Percentiles rank a stretch among this genome's conserved stretches.
phyloP scores from a whole-genome alignment of 2,797 vertebrate genomes.

The Pseudopleuronectes americanus region DNA sequence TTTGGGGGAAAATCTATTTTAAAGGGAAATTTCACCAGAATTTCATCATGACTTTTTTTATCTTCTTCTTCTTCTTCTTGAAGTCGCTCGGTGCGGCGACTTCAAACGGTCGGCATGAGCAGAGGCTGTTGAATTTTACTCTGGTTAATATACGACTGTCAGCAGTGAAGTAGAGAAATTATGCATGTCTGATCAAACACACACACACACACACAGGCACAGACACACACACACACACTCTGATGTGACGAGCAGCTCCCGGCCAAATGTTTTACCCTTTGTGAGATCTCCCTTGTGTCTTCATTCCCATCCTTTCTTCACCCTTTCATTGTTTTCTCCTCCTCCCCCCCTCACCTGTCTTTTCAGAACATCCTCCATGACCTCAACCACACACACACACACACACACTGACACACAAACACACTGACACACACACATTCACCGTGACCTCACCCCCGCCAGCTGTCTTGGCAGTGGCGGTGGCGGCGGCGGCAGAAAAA shows the following conservation, averaged over 20 bases:
- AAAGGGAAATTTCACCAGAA: constrained; percentile 70
- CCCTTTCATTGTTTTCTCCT: neutral
- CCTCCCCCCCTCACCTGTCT: no score
- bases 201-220: constrained; percentile 20
- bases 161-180: constrained; percentile 67
- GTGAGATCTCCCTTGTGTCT: neutral
- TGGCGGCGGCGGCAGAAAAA: no score
- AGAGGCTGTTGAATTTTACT: constrained; percentile 71
- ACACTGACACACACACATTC: neutral
- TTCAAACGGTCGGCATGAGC: constrained; percentile 70
- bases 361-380: no score
- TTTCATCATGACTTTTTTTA: constrained; percentile 68
- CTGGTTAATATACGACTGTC: constrained; percentile 64
- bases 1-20: constrained; percentile 46
- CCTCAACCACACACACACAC: no score
- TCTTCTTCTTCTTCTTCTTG: constrained; percentile 24
- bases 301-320: neutral
- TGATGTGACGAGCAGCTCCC: constrained; percentile 59
- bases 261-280: constrained; percentile 45
- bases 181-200: constrained; percentile 75
- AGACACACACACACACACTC: constrained; percentile 18
- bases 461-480: constrained; percentile 13
- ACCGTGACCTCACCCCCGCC: constrained; percentile 26
- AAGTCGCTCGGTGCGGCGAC: constrained; percentile 30
- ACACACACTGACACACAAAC: no score